Evolutionary conservation across 2,888 invertebrate genomes (phyloP), one percentile per base, ranked within the genome.

Genomic region (Dendrolimus houi): DNA sequence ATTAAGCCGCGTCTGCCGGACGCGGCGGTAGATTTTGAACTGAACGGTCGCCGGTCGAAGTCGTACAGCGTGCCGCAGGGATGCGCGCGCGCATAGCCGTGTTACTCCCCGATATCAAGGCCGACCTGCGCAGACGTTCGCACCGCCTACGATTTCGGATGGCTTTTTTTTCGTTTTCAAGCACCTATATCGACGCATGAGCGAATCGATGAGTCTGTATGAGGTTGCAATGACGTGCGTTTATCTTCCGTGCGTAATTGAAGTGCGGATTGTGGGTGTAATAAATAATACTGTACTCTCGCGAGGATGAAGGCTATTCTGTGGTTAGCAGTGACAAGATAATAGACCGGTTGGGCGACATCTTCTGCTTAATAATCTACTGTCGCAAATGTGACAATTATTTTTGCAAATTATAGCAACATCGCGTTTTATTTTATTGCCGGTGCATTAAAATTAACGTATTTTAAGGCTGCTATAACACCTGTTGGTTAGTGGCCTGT

Each of bases 21-120:
- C 87, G 88, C 89, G 87, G 86, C 88, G 87, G 82, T 85, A 75
- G 70, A 81, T 71, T 87, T 85, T 81, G 79, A 87, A 89, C 89
- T 88, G 85, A 85, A 81, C 83, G 75, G 80, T 71, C 70, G 67
- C 63, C 58, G 59, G 59, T 52, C 62, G 66, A 68, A 67, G 64
- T 67, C 63, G 69, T 67, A 68, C 68, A 72, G 75, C 70, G 67
- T 68, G 67, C 70, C 69, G 74, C 71, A 74, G 77, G 77, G 74
- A 75, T 74, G 75, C 75, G 73, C 74, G 67, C 64, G 72, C 73
- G 56, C 59, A 56, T 56, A 3, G 12, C 47, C 47, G 47, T 47
- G 60, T 64, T 29, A 68, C 72, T 79, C 79, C 76, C 74, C 71
- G 71, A 71, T 70, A 72, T 73, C 75, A 77, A 77, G 75, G 75